Percentiles rank a stretch among this genome's conserved stretches.
Evolutionary conservation across 2,797 vertebrate genomes (phyloP).

Genomic region (Erpetoichthys calabaricus): DNA sequence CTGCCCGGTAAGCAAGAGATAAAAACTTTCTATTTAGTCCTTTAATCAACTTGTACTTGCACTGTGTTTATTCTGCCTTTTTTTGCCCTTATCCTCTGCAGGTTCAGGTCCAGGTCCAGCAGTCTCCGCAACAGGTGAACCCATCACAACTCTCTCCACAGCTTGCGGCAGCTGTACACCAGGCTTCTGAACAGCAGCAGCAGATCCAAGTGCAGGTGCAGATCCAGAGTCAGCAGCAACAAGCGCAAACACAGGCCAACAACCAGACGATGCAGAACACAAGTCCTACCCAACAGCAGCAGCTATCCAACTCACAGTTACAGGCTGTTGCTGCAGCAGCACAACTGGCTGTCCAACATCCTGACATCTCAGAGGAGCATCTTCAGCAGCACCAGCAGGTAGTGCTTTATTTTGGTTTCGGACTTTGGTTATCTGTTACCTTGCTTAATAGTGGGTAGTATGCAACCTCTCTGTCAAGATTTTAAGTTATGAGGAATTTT

Average conservation of each 20-base stretch:
- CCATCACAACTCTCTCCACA: conserved; percentile 81
- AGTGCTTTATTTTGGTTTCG: too few species aligned
- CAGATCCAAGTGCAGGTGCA: conserved; percentile 91
- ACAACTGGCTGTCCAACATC: conserved; percentile 72
- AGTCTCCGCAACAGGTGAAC: conserved; percentile 66
- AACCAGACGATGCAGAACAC: conserved; percentile 77
- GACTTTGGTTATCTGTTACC: too few species aligned
- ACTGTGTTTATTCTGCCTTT: conserved; percentile 1
- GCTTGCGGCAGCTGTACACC: conserved; percentile 72
- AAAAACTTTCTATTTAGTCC: background rate
- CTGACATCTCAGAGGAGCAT: conserved; percentile 85
- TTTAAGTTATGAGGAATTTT: too few species aligned
- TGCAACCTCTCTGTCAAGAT: too few species aligned
- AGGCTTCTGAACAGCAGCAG: conserved; percentile 66
- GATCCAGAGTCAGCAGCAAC: conserved; percentile 68
- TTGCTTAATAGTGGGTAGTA: too few species aligned
- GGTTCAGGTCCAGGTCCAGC: conserved; percentile 87
- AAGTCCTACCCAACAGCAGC: conserved; percentile 60
- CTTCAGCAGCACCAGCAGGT: conserved; percentile 81
- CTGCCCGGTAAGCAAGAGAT: conserved; percentile 63
- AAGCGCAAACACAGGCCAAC: conserved; percentile 56
- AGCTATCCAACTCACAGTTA: conserved; percentile 45
- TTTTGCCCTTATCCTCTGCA: conserved; percentile 23
- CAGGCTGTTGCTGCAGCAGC: conserved; percentile 59
- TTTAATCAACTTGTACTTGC: background rate